These are phyloP conservation scores for Ictalurus furcatus DNA, from an alignment of 2,113 vertebrate genomes.

Conservation along the genomic window DNA sequence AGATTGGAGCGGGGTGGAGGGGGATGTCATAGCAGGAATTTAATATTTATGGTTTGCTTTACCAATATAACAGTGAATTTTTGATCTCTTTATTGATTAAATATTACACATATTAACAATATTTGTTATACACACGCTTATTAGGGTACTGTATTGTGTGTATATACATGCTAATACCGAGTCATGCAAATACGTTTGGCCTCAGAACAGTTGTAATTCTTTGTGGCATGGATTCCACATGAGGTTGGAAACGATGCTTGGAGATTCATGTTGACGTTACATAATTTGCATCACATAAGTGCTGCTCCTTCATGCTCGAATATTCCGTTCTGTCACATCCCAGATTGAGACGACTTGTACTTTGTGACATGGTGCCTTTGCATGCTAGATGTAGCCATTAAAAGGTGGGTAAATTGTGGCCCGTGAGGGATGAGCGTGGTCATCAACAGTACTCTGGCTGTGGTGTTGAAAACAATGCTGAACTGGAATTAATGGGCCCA, in stretches of 20 bases:
- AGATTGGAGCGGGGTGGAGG: too few relatives aligned
- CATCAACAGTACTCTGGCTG: background rate
- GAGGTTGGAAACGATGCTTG: background rate
- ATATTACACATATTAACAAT: background rate
- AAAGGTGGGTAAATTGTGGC: background rate
- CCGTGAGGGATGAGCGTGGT: background rate
- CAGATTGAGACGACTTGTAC: background rate
- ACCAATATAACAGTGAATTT: background rate
- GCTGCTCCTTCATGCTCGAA: background rate
- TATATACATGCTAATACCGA: background rate
- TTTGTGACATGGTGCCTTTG: background rate
- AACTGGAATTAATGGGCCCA: background rate
- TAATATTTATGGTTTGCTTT: too few relatives aligned
- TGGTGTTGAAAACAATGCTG: background rate
- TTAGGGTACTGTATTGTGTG: background rate
- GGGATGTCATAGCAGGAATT: background rate
- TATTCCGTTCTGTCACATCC: background rate
- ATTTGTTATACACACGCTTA: background rate
- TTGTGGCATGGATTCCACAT: background rate
- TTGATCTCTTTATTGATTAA: background rate
- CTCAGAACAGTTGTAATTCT: too few relatives aligned
- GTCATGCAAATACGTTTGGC: background rate
- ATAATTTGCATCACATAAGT: background rate
- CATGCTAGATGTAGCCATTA: background rate
- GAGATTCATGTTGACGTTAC: background rate